Conservation (phyloP, 2,888 invertebrate genomes). For the Galerucella nymphaeae region DNA sequence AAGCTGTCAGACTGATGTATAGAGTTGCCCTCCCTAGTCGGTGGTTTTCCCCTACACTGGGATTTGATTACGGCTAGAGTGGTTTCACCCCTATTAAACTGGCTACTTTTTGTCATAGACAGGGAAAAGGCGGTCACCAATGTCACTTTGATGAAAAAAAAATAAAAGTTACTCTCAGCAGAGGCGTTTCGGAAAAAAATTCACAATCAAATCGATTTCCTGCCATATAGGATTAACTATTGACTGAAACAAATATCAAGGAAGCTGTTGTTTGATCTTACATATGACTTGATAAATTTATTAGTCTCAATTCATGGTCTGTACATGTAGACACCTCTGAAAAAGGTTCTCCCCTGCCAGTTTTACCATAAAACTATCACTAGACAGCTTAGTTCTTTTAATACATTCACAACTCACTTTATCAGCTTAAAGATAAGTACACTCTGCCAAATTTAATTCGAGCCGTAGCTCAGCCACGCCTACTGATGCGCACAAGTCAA, state of each 20-base stretch:
- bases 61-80: slow-evolving; percentile 67
- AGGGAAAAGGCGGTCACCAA: slow-evolving; percentile 70
- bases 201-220: slow-evolving; percentile 8
- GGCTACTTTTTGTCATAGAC: slow-evolving; percentile 66
- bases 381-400: too few species aligned
- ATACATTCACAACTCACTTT: too few species aligned
- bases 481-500: too few species aligned
- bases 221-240: neutral
- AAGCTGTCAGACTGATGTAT: slow-evolving; percentile 61
- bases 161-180: slow-evolving; percentile 56
- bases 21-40: slow-evolving; percentile 50
- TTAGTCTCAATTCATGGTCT: too few species aligned
- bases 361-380: too few species aligned
- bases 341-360: too few species aligned
- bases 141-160: slow-evolving; percentile 64
- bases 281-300: too few species aligned
- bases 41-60: slow-evolving; percentile 49
- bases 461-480: too few species aligned
- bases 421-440: too few species aligned
- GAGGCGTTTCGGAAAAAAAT: slow-evolving; percentile 23
- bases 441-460: too few species aligned
- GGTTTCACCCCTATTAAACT: slow-evolving; percentile 67
- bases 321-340: too few species aligned
- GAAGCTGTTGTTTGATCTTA: too few species aligned
- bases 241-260: neutral